Evolutionary conservation across 2,888 invertebrate genomes (phyloP), one percentile per base, ranked within the genome.

Genomic region (Seira ritae): DNA sequence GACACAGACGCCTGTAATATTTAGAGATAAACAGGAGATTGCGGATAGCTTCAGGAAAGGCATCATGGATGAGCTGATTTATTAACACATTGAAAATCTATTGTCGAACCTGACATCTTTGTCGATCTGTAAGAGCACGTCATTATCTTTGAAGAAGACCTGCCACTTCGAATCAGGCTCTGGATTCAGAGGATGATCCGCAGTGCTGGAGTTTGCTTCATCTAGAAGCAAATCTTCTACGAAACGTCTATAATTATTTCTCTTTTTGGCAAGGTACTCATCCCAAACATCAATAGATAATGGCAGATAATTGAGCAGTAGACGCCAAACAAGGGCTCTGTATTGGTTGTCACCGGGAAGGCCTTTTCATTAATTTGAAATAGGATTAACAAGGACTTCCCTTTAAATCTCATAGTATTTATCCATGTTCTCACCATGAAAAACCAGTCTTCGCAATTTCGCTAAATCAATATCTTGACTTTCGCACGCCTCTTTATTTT

Each of bases 141-240:
- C 98, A 91, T 99, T 99, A 91, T 99, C 99, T 91, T 96, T 96
- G 91, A 99, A 99, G 91, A 95, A 99, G 1, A 95, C 95, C 89
- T 95, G 95, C 99, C 99, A 99, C 69, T 97, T 95, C 90, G 98
- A 98, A 88, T 97, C 96, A 0, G 98, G 98, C 89, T 96, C 96
- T n/a, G 96, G 95, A 91, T 96, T 98, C 73, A 99, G 92, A 0
- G 99, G 99, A 93, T 99, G 96, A 91, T 97, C 97, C 55, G 92
- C 92, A 72, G 22, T 75, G 76, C 60, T 74, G 55, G 91, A 91
- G 3, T 96, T 96, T 0, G 97, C 97, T 82, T 95, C 95, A 1
- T 97, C 95, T 81, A 97, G 95, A 90, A 98, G 73, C 19, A 62
- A 87, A 88, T 89, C 92, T 95, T 95, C 94, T 87, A 97, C 95